Base-by-base conservation (phyloP, 2,797 vertebrate species). In the Menidia menidia region DNA sequence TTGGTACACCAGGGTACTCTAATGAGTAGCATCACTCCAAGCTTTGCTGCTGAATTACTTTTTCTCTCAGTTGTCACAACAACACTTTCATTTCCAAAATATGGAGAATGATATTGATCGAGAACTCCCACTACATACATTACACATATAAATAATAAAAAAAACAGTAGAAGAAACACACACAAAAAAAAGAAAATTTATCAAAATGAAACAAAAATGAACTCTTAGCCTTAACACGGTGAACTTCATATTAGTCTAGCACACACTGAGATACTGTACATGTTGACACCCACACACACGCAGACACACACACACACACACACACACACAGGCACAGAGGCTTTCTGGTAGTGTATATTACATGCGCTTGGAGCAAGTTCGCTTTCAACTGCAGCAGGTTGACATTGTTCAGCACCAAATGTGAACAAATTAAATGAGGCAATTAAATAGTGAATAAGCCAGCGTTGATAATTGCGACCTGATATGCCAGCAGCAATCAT, bases 361-460 rank as follows among this genome's bases (percentile, higher is more conserved):
- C 88, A 83, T 75, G 90, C 91, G 91, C 91, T 94, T 91, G 89
- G 77, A 93, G 87, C 86, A 90, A 93, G 93, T 93, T 39, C 73
- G 67, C 82, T 92, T 92, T 92, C 88, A 91, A 90, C 88, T 87
- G 84, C 88, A 89, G 88, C 88, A 92, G 90, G 92, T 92, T 94
- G 89, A 93, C 92, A 91, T 91, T 93, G 90, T 92, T 93, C 89
- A 32, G 67, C 78, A 87, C 89, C 87, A 93, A 93, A 94, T 94
- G 92, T 90, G 93, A 94, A 93, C 94, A 94, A 92, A 95, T 94
- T 94, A 94, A 94, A 94, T 93, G 92, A 95, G 89, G 92, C 90
- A 94, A 95, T 95, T 94, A 95, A 93, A 93, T 89, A 92, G 87
- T 88, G 92, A 94, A 93, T 94, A 92, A 93, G 90, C 89, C 87